Percentiles rank a stretch among this genome's conserved stretches.
Evolutionary conservation across 2,113 vertebrate species (phyloP).

Genomic region (Myrmophylax atrothorax): DNA sequence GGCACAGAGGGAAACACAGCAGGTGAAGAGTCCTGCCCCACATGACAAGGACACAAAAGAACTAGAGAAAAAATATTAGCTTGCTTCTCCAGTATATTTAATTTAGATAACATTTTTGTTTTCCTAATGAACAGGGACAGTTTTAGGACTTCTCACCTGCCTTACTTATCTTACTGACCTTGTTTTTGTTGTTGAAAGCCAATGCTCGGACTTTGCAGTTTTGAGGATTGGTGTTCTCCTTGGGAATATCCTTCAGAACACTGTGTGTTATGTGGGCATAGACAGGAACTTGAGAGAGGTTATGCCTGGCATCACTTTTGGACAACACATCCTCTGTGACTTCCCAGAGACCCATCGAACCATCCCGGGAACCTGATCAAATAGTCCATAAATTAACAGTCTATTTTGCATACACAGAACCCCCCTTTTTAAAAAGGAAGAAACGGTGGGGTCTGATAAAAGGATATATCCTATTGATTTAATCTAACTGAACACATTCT

Average conservation of each 20-base stretch:
- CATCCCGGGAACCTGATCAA: constrained; percentile 90
- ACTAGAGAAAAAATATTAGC: neutral
- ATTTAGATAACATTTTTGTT: neutral
- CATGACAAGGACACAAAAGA: neutral
- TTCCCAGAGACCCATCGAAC: constrained; percentile 98
- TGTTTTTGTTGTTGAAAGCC: constrained; percentile 95
- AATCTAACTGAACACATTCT: neutral
- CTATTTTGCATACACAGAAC: neutral
- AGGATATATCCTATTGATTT: neutral
- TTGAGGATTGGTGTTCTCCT: constrained; percentile 94
- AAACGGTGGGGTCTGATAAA: neutral
- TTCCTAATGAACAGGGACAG: neutral
- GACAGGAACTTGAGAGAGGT: constrained; percentile 83
- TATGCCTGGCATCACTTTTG: constrained; percentile 81
- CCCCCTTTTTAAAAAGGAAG: neutral
- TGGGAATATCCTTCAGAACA: constrained; percentile 95
- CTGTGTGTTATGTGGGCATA: constrained; percentile 94
- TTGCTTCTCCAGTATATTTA: neutral
- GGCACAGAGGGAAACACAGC: neutral
- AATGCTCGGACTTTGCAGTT: constrained; percentile 97
- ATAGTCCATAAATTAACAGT: neutral
- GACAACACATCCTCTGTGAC: constrained; percentile 90
- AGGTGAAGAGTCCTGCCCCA: neutral
- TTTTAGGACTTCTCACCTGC: neutral
- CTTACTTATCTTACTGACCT: constrained; percentile 76